A percentile compares a stretch with the other conserved stretches of the same genome.
These are phyloP conservation scores for Saccostrea glomerata DNA, from an alignment of 1,140 invertebrate genomes.

Conservation along the genomic window DNA sequence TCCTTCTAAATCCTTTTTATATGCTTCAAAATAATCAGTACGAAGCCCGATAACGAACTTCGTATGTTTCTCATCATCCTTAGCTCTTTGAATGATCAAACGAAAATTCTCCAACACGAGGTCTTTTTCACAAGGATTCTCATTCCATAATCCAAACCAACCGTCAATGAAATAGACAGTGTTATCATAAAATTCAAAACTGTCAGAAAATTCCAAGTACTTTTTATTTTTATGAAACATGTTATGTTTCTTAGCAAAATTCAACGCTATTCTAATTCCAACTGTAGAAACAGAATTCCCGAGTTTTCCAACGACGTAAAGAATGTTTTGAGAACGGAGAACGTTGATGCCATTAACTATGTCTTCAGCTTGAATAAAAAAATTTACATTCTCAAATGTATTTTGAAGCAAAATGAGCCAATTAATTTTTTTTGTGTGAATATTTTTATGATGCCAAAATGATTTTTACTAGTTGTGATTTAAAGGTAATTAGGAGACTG, in stretches of 20 bases:
- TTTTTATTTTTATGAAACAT: neutral
- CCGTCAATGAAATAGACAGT: neutral
- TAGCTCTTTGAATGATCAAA: neutral
- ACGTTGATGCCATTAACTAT: too few relatives aligned
- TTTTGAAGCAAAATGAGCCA: too few relatives aligned
- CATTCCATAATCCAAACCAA: constrained; percentile 17
- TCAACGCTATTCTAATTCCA: neutral
- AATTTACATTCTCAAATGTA: too few relatives aligned
- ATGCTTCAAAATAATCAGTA: neutral
- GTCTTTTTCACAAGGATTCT: constrained; percentile 9
- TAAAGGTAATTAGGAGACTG: too few relatives aligned
- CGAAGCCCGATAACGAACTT: neutral
- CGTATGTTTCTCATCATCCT: neutral
- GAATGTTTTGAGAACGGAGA: neutral
- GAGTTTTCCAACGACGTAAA: neutral
- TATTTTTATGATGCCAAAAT: too few relatives aligned
- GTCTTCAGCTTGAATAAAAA: too few relatives aligned
- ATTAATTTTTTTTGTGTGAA: too few relatives aligned
- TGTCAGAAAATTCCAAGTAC: neutral
- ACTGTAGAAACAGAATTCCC: constrained; percentile 13
- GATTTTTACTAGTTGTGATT: too few relatives aligned
- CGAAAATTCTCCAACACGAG: neutral
- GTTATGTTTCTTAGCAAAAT: neutral
- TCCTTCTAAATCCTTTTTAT: neutral
- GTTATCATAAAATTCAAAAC: neutral